Conservation (phyloP, 2,113 vertebrate species). For the Myotis davidii region DNA sequence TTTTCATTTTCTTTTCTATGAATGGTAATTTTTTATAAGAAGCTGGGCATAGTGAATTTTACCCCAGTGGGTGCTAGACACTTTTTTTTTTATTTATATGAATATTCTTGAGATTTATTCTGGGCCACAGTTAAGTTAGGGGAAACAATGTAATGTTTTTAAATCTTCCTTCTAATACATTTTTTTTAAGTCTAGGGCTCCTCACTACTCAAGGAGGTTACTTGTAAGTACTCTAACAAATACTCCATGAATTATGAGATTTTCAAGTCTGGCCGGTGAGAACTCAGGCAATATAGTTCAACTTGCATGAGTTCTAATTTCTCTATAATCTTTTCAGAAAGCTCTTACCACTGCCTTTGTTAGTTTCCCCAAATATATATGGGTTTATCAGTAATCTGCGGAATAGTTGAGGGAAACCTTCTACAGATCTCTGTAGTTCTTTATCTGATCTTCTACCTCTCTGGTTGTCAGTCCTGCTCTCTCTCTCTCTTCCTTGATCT, state of each 20-base stretch:
- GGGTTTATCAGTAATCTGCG: background rate
- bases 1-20: background rate
- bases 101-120: background rate
- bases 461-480: background rate
- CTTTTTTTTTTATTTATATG: conserved; percentile 21
- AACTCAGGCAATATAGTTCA: background rate
- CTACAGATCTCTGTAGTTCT: background rate
- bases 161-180: background rate
- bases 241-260: conserved; percentile 1
- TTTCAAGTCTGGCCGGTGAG: background rate
- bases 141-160: background rate
- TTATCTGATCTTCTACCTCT: background rate
- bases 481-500: background rate
- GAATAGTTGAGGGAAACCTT: background rate
- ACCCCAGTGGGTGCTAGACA: background rate
- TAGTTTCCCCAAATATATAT: background rate
- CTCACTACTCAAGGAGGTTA: background rate
- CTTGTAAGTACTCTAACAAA: background rate
- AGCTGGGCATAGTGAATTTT: background rate
- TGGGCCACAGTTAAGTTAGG: background rate
- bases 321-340: background rate
- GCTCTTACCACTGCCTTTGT: background rate
- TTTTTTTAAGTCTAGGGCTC: background rate
- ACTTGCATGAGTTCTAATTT: background rate
- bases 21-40: background rate